A percentile compares a stretch with the other conserved stretches of the same genome.
Conservation (phyloP, 2,113 vertebrate genomes). For the Heterochromis multidens region DNA sequence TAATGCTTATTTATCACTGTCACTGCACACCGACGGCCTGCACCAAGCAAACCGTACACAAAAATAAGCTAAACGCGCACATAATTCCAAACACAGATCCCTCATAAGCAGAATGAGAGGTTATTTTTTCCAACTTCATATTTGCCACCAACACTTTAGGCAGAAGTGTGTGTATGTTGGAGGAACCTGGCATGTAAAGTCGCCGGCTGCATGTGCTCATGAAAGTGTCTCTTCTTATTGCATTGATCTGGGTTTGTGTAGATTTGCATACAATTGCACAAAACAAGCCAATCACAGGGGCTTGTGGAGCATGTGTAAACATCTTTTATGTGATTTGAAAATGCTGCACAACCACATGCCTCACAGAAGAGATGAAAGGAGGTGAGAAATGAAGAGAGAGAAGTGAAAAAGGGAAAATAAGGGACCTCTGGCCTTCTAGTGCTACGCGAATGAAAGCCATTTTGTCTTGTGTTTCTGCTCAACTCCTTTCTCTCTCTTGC, state of each 20-base stretch:
- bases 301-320: slow-evolving; percentile 37
- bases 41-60: neutral
- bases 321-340: slow-evolving; percentile 47
- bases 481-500: neutral
- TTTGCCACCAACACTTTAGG: neutral
- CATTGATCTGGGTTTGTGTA: slow-evolving; percentile 18
- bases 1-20: slow-evolving; percentile 70
- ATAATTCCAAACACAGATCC: neutral
- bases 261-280: slow-evolving; percentile 40
- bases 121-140: neutral
- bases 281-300: slow-evolving; percentile 23
- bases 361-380: slow-evolving; percentile 43
- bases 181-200: neutral
- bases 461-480: slow-evolving; percentile 49
- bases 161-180: neutral
- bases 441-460: slow-evolving; percentile 49
- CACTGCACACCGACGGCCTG: neutral
- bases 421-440: slow-evolving; percentile 56
- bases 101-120: neutral
- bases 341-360: neutral
- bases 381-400: slow-evolving; percentile 32
- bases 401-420: slow-evolving; percentile 6
- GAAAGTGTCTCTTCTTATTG: neutral
- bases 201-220: neutral
- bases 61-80: neutral